Conservation (phyloP, 2,113 vertebrate species). For the Rhinoderma darwinii region DNA sequence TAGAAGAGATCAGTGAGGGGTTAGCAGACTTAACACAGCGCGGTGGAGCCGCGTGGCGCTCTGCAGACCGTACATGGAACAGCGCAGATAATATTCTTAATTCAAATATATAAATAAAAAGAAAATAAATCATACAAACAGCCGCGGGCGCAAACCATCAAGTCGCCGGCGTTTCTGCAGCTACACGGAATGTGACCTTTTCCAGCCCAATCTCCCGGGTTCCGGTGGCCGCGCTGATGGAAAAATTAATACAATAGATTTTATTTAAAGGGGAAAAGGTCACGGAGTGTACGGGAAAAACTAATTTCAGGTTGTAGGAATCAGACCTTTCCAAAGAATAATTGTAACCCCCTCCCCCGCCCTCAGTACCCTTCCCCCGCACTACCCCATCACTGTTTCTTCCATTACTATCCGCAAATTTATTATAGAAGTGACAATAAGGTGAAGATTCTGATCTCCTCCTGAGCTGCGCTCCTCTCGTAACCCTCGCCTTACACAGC, state of each 20-base stretch:
- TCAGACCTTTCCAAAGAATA: not conserved
- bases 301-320: conserved; percentile 67
- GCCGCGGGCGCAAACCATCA: conserved; percentile 66
- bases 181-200: conserved; percentile 76
- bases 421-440: not conserved
- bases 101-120: conserved; percentile 56
- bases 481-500: too few relatives aligned
- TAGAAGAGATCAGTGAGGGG: conserved; percentile 51
- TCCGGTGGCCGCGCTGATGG: conserved; percentile 64
- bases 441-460: not conserved
- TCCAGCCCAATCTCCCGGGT: conserved; percentile 67
- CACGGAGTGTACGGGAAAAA: conserved; percentile 74
- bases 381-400: not conserved
- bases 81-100: conserved; percentile 60
- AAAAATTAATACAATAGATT: conserved; percentile 78
- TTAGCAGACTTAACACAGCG: conserved; percentile 50
- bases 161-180: conserved; percentile 65
- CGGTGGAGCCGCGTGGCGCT: conserved; percentile 31
- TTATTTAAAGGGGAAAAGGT: conserved; percentile 73
- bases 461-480: not conserved
- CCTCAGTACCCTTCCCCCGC: conserved; percentile 8
- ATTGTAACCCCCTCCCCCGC: conserved; percentile 26
- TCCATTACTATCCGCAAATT: too few relatives aligned
- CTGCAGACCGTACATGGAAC: conserved; percentile 46
- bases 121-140: conserved; percentile 42